Base-by-base conservation (phyloP, 2,888 invertebrate species). In the Rhodophaea formosa region DNA sequence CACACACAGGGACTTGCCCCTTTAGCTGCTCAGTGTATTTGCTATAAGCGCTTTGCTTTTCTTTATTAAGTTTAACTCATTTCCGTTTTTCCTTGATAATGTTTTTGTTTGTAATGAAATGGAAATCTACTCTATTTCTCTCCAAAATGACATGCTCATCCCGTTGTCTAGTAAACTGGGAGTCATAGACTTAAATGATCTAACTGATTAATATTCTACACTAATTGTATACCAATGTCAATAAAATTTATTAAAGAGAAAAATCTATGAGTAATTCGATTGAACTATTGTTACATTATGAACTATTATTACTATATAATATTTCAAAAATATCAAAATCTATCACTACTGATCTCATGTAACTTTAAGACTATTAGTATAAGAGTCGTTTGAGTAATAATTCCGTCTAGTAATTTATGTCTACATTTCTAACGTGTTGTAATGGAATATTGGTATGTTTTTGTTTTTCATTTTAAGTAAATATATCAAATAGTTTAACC, bases 21-120 rank as follows among this genome's bases (percentile, higher is more conserved):
- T 62, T 77, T 78, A 86, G 88, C 87, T 84, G 87, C 86, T 84
- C 74, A 79, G 90, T 90, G 90, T 89, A 87, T 88, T 88, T 90
- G 90, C 90, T 85, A 82, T 86, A 90, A 90, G 88, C 90, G 82
- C 62, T 71, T 72, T 46, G 57, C 44, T 52, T 53, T 23, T 65
- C 60, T 62, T 59, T 52, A 12, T 45, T 59, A 53, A 61, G 56
- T 56, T 58, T 56, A 57, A 53, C 63, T 59, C 53, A 39, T 51
- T 60, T 61, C 53, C 39, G 42, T 39, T 64, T 59, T 56, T 57
- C 57, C 62, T 67, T 66, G 52, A 57, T 63, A 59, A 52, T 57
- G 57, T 60, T 62, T 55, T 59, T 72, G 64, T 69, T 62, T 67
- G 66, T 77, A 72, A 72, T 68, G 63, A 68, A 69, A 68, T 69